Evolutionary conservation across 1,140 invertebrate genomes (phyloP).

Genomic region (Lerema accius): DNA sequence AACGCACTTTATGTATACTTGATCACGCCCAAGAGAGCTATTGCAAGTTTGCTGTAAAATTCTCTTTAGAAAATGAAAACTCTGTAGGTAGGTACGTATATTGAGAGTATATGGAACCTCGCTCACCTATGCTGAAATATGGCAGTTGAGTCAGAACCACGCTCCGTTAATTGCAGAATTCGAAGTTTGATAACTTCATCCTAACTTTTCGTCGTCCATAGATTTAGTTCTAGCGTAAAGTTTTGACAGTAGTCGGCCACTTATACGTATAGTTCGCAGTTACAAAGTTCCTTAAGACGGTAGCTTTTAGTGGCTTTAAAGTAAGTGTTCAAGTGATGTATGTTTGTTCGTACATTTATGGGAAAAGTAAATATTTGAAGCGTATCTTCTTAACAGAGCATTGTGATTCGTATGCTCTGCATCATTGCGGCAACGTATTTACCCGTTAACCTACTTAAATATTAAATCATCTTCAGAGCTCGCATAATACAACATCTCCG

Average conservation of each 20-base stretch:
- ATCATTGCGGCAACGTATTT: too few relatives aligned
- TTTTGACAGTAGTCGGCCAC: conserved; percentile 52
- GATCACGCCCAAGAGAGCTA: conserved; percentile 51
- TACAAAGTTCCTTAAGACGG: conserved; percentile 24
- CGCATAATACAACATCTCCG: too few relatives aligned
- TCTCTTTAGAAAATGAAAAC: conserved; percentile 46
- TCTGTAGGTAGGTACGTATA: conserved; percentile 47
- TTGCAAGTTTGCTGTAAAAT: conserved; percentile 46
- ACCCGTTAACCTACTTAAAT: too few relatives aligned
- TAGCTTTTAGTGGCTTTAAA: conserved; percentile 32
- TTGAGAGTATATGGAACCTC: conserved; percentile 37
- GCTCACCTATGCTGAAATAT: conserved; percentile 55
- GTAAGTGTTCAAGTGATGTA: conserved; percentile 30
- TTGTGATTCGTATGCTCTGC: too few relatives aligned
- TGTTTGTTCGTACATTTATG: conserved; percentile 6
- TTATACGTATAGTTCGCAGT: conserved; percentile 39
- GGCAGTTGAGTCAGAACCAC: conserved; percentile 42
- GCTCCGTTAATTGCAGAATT: conserved; percentile 58
- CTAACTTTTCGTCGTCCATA: conserved; percentile 51
- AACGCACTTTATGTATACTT: conserved; percentile 51
- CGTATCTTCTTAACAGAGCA: too few relatives aligned
- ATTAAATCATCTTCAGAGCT: too few relatives aligned
- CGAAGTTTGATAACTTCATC: conserved; percentile 56
- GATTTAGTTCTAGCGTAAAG: conserved; percentile 50
- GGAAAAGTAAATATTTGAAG: neutral